phyloP scores from a whole-genome alignment of 1,140 invertebrate species.

The Dendrolimus kikuchii region DNA sequence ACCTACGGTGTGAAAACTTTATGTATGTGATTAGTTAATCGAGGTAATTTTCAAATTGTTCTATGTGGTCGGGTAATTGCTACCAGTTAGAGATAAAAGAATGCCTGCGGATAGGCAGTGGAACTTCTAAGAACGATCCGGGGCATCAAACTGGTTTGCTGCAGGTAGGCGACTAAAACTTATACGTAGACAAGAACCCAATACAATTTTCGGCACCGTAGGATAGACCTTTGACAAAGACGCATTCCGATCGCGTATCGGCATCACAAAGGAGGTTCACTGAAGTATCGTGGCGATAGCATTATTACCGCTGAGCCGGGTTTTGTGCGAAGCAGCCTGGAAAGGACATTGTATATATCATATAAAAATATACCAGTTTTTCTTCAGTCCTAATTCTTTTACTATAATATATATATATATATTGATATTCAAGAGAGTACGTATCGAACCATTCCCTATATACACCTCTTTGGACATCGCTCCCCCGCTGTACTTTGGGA shows the following conservation, averaged over 20 bases:
- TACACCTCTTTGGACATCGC: background rate
- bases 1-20: slow-evolving; percentile 24
- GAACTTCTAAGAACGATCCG: slow-evolving; percentile 37
- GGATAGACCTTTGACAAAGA: slow-evolving; percentile 36
- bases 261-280: slow-evolving; percentile 23
- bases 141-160: slow-evolving; percentile 43
- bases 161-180: slow-evolving; percentile 56
- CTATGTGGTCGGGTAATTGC: slow-evolving; percentile 18
- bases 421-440: background rate
- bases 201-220: slow-evolving; percentile 33
- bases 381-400: no score
- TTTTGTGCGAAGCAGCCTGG: slow-evolving; percentile 3
- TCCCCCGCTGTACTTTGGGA: slow-evolving; percentile 8
- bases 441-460: background rate
- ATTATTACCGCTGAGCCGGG: slow-evolving; percentile 8
- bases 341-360: background rate
- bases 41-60: slow-evolving; percentile 20
- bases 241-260: slow-evolving; percentile 42
- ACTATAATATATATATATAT: no score
- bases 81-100: slow-evolving; percentile 29
- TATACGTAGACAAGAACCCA: slow-evolving; percentile 51
- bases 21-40: slow-evolving; percentile 16
- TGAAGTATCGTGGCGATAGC: slow-evolving; percentile 16
- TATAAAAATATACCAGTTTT: no score
- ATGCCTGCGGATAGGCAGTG: slow-evolving; percentile 17